Percentiles rank a stretch among this genome's conserved stretches.
Evolutionary conservation across 2,113 vertebrate genomes (phyloP).

Genomic region (Elachura formosa): DNA sequence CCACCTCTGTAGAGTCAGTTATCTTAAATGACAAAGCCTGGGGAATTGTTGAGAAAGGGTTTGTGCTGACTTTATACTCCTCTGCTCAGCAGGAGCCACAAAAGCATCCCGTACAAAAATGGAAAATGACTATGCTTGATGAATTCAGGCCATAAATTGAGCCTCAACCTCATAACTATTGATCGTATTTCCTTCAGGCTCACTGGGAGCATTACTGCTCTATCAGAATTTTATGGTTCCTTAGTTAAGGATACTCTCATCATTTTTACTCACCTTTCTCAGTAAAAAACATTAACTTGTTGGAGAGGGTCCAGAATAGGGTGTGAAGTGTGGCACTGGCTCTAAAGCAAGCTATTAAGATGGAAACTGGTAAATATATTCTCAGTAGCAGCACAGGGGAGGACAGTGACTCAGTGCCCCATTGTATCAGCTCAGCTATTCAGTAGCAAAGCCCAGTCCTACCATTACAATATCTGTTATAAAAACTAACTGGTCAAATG

Average conservation of each 20-base stretch:
- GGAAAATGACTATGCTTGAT: neutral
- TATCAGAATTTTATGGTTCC: constrained; percentile 31
- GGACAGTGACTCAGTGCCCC: neutral
- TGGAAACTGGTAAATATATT: neutral
- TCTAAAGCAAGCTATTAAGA: neutral
- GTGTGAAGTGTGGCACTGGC: neutral
- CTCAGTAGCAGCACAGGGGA: neutral
- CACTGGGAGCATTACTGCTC: neutral
- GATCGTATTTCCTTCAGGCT: neutral
- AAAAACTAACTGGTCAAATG: neutral
- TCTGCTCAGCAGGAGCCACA: constrained; percentile 3
- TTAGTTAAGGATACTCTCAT: constrained; percentile 45
- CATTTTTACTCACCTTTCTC: constrained; percentile 35
- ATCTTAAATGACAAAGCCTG: neutral
- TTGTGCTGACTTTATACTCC: neutral
- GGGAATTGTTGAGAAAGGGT: neutral
- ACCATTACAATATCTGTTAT: neutral
- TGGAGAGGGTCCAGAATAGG: neutral
- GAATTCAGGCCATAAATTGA: neutral
- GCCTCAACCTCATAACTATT: neutral
- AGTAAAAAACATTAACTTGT: constrained; percentile 19
- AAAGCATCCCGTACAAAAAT: constrained; percentile 26
- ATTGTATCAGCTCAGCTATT: neutral
- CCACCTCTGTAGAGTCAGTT: neutral
- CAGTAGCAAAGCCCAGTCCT: neutral